These are phyloP conservation scores for Natrix natrix DNA, from an alignment of 2,797 vertebrate species.

Conservation along the genomic window DNA sequence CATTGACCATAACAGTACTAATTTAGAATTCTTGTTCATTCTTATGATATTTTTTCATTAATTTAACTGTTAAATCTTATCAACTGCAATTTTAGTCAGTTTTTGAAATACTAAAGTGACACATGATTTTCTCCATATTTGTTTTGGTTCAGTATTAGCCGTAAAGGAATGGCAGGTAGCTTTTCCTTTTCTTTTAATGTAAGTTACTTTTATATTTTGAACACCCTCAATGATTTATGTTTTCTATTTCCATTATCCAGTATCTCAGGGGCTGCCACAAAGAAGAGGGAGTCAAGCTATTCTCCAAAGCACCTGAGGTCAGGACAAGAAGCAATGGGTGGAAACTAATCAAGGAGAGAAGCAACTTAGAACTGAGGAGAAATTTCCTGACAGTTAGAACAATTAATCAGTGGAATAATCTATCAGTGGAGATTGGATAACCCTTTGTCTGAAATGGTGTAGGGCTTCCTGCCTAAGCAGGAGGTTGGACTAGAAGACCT, in stretches of 20 bases:
- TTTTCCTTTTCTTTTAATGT: neutral
- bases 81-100: neutral
- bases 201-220: neutral
- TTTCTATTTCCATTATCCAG: neutral
- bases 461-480: no score
- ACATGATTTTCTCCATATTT: neutral
- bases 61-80: neutral
- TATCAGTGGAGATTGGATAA: no score
- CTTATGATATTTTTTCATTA: neutral
- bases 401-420: no score
- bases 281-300: no score
- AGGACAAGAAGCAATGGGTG: no score
- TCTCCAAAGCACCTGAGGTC: no score
- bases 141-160: neutral
- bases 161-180: neutral
- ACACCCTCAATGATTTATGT: neutral
- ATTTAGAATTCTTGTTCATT: neutral
- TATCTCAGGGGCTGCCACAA: no score
- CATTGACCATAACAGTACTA: neutral
- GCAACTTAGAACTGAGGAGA: no score
- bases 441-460: no score
- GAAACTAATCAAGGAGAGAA: no score
- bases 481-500: no score
- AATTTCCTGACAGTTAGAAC: no score
- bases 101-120: neutral